A percentile compares a stretch with the other conserved stretches of the same genome.
Evolutionary conservation across 2,797 vertebrate species (phyloP).

Genomic region (Fringilla coelebs): DNA sequence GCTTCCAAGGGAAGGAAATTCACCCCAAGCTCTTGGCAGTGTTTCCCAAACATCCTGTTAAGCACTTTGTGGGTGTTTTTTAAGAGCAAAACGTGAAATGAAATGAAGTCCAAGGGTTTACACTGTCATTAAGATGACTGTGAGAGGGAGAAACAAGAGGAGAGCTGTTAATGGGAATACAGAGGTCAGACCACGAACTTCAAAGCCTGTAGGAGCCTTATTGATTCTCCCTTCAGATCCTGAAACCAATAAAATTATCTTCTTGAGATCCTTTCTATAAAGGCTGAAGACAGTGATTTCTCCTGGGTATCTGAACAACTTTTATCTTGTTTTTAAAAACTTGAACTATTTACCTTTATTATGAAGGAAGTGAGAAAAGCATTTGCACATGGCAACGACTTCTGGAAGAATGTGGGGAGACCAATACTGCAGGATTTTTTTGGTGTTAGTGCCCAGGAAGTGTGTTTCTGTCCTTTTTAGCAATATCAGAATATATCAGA

Average conservation of each 20-base stretch:
- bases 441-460: background rate
- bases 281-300: background rate
- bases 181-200: background rate
- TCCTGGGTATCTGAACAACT: background rate
- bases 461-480: background rate
- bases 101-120: background rate
- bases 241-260: background rate
- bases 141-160: background rate
- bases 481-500: background rate
- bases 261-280: background rate
- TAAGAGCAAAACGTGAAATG: background rate
- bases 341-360: background rate
- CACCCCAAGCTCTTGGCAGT: background rate
- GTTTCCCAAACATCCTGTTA: slow-evolving; percentile 21
- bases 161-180: background rate
- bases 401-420: background rate
- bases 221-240: background rate
- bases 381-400: background rate
- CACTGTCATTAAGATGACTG: background rate
- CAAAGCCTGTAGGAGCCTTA: background rate
- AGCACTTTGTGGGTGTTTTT: background rate
- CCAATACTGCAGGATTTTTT: background rate
- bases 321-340: background rate
- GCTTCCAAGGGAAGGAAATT: slow-evolving; percentile 10
- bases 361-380: background rate